Evolutionary conservation across 1,140 invertebrate species (phyloP).

Genomic region (Acromyrmex charruanus): DNA sequence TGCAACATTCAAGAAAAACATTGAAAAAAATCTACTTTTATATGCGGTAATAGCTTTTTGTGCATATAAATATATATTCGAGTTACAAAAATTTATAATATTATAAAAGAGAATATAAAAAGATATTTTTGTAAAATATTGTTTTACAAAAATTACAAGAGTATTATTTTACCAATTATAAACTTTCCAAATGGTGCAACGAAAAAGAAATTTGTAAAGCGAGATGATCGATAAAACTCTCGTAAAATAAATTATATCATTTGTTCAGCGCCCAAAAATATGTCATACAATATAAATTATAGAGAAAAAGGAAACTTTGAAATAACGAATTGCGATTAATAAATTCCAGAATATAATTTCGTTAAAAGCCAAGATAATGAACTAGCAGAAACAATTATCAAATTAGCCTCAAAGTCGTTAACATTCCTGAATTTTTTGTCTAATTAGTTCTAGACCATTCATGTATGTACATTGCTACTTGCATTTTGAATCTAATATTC

Average conservation of each 20-base stretch:
- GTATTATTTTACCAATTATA: conserved; percentile 10
- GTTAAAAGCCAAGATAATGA: conserved; percentile 71
- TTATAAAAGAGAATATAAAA: not conserved
- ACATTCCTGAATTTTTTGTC: conserved; percentile 67
- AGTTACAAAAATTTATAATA: not conserved
- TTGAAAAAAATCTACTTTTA: not conserved
- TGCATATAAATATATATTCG: not conserved
- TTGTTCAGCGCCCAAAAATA: conserved; percentile 17
- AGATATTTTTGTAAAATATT: conserved; percentile 13
- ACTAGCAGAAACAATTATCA: conserved; percentile 56
- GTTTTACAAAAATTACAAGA: not conserved
- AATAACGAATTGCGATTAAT: conserved; percentile 59
- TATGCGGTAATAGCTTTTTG: not conserved
- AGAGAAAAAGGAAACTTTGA: conserved; percentile 43
- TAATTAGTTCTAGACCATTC: conserved; percentile 61
- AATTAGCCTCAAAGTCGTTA: conserved; percentile 60
- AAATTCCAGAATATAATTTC: conserved; percentile 72
- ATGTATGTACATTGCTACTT: not conserved
- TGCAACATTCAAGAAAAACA: not conserved
- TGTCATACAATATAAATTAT: not conserved
- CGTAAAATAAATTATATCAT: conserved; percentile 59
- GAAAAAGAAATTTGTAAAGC: not conserved
- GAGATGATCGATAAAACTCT: conserved; percentile 28
- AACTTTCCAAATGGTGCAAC: conserved; percentile 24
- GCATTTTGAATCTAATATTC: not conserved